Evolutionary conservation across 2,888 invertebrate genomes (phyloP).

Genomic region (Cheilosia scutellata): DNA sequence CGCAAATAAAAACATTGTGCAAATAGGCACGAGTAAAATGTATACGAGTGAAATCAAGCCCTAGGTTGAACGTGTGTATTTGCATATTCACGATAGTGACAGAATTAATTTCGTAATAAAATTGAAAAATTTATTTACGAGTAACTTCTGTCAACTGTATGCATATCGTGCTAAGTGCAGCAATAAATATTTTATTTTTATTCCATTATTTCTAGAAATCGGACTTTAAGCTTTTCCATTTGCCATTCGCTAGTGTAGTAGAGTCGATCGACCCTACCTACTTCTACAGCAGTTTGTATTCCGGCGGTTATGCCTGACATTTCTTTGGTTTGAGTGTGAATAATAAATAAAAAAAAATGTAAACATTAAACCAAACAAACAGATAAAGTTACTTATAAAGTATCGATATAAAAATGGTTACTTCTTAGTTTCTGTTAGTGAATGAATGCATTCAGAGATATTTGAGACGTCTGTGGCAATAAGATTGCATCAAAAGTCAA

Average conservation of each 20-base stretch:
- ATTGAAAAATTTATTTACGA: not conserved
- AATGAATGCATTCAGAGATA: not conserved
- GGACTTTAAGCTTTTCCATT: constrained; percentile 1
- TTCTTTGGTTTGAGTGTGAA: not conserved
- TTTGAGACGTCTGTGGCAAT: not conserved
- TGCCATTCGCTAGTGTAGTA: not conserved
- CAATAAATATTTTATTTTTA: not conserved
- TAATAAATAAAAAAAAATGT: not conserved
- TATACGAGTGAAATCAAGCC: constrained; percentile 6
- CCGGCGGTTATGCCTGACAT: constrained; percentile 3
- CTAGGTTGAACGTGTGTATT: constrained; percentile 14
- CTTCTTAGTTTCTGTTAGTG: constrained; percentile 22
- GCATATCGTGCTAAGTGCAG: not conserved
- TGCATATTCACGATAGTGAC: constrained; percentile 29
- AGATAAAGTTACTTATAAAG: constrained; percentile 33
- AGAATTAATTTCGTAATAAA: not conserved
- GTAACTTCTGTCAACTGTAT: not conserved
- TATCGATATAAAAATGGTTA: constrained; percentile 5
- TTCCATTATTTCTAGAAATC: not conserved
- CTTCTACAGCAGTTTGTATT: not conserved
- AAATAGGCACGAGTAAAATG: not conserved
- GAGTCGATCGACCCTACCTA: not conserved
- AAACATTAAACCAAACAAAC: constrained; percentile 12
- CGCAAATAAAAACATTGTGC: not conserved
- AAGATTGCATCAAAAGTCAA: not conserved